Evolutionary conservation across 2,888 invertebrate species (phyloP).

Genomic region (Heliconius cydno): DNA sequence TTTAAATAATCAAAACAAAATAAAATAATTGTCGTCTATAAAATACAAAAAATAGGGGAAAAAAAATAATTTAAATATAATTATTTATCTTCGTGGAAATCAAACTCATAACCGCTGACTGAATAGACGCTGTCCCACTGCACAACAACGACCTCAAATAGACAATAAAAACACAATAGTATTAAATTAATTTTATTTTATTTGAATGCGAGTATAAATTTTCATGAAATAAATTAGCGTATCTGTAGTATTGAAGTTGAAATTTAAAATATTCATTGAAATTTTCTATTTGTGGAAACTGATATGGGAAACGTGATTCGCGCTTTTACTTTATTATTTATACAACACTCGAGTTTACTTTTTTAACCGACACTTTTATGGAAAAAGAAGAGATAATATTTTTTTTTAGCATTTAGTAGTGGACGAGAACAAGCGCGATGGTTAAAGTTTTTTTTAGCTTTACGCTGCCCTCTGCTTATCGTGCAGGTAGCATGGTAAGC

Average conservation of each 20-base stretch:
- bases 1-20: too few relatives aligned
- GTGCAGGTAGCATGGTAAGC: too few relatives aligned
- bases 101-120: neutral
- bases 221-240: constrained; percentile 19
- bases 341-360: neutral
- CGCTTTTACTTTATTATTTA: neutral
- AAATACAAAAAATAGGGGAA: too few relatives aligned
- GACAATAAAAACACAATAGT: neutral
- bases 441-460: too few relatives aligned
- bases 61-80: too few relatives aligned
- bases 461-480: too few relatives aligned
- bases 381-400: too few relatives aligned
- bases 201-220: constrained; percentile 5
- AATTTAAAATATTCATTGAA: constrained; percentile 33
- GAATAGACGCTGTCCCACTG: neutral
- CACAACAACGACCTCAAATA: neutral
- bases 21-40: too few relatives aligned
- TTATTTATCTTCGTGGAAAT: neutral
- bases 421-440: too few relatives aligned
- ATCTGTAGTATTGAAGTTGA: constrained; percentile 7
- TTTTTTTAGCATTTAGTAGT: too few relatives aligned
- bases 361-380: too few relatives aligned
- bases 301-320: neutral
- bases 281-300: constrained; percentile 26
- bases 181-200: neutral